Base-by-base conservation (phyloP, 92 coral and sea anemone genomes). In the Actinernus sp. region DNA sequence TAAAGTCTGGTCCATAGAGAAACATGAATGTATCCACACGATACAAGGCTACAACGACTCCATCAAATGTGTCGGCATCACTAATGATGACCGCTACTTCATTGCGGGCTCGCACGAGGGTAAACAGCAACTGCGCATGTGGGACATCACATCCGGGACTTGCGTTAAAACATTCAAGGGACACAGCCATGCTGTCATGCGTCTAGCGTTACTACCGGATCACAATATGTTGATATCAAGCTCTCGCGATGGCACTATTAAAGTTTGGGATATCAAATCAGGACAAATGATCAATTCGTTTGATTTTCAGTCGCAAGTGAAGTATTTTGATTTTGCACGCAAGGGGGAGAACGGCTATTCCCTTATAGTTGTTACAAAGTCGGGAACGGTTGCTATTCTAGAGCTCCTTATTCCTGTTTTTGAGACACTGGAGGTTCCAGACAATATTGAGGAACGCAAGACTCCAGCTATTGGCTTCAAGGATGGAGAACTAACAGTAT, bases 81-180 rank as follows among this genome's bases (percentile, higher is more conserved):
- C 92, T 26, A 55, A 33, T 11, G 92, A 85, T 54, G 72, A 81
- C 73, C 76, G 75, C 64, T 86, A 65, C 52, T 68, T 67, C 19
- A 71, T 90, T 47, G 96, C 89, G 22, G 92, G 96, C 65, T 90
- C 96, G 6, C 96, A 90, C 57, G 89, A 80, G 39, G 84, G 82
- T 6, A 85, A 85, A 44, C 76, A 70, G 14, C 96, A 90, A 49
- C 89, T 90, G 3, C 89, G 87, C 16, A 49, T 90, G 61, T 90
- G 92, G 92, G 85, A 90, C 67, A 55, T 90, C 17, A 50, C 39
- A 26, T 52, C 61, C 14, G 92, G 92, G 16, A 52, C 23, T 32
- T 86, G 88, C 39, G 86, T 69, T 20, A 86, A 63, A 61, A 51
- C 28, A 14, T 70, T 90, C 43, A 68, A 49, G 14, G 96, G 92